Conservation (phyloP, 2,888 invertebrate genomes). For the Synanthedon tipuliformis region DNA sequence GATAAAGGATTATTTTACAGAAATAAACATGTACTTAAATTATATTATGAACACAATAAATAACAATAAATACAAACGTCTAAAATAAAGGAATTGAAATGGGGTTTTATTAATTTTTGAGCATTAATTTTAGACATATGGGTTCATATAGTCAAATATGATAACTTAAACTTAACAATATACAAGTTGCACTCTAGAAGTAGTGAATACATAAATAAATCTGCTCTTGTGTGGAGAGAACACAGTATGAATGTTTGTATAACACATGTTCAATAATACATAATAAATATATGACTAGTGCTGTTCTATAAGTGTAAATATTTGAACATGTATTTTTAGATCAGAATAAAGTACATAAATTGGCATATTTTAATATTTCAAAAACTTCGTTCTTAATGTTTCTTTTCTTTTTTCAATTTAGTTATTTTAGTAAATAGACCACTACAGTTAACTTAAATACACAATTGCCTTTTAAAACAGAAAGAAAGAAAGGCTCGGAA, state of each 20-base stretch:
- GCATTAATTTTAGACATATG: neutral
- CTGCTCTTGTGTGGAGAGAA: too few species aligned
- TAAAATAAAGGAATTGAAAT: neutral
- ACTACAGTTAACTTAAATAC: too few species aligned
- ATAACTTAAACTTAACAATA: too few species aligned
- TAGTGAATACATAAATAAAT: too few species aligned
- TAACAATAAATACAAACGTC: neutral
- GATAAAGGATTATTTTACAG: conserved; percentile 41
- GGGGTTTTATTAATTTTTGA: neutral
- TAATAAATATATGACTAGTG: conserved; percentile 42
- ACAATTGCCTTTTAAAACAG: too few species aligned
- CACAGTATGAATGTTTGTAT: too few species aligned
- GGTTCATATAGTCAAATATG: neutral
- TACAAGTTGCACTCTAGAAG: too few species aligned
- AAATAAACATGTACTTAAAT: conserved; percentile 45
- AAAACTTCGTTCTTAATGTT: neutral
- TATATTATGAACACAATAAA: conserved; percentile 20
- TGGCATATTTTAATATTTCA: neutral
- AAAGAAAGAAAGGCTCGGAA: too few species aligned
- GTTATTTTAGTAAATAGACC: too few species aligned
- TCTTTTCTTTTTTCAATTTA: too few species aligned
- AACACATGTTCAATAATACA: neutral
- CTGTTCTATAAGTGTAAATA: conserved; percentile 27
- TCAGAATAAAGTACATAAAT: neutral
- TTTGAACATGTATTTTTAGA: conserved; percentile 17